A percentile compares a stretch with the other conserved stretches of the same genome.
phyloP scores from a whole-genome alignment of 2,888 invertebrate species.

The Oeneis ivallda region DNA sequence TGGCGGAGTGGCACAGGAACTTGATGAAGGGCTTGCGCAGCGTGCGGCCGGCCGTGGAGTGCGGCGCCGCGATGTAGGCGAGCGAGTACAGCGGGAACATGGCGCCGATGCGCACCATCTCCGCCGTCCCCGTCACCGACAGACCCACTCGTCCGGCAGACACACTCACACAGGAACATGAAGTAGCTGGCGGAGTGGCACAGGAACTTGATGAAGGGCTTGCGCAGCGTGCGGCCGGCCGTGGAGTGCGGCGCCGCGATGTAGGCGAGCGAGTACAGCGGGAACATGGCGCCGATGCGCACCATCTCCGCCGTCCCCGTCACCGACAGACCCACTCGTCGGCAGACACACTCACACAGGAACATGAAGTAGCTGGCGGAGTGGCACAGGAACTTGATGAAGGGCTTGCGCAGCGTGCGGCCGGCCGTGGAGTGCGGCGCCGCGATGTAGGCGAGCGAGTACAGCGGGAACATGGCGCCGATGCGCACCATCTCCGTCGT shows the following conservation, averaged over 20 bases:
- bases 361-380: conserved; percentile 99
- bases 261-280: conserved; percentile 95
- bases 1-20: conserved; percentile 99
- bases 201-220: conserved; percentile 99
- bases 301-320: conserved; percentile 95
- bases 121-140: too few species aligned
- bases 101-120: conserved; percentile 95
- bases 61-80: conserved; percentile 96
- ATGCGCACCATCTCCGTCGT: conserved; percentile 95
- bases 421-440: conserved; percentile 95
- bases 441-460: conserved; percentile 95
- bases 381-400: conserved; percentile 99
- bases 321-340: too few species aligned
- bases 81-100: conserved; percentile 96
- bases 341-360: conserved; percentile 96
- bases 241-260: conserved; percentile 95
- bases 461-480: conserved; percentile 95
- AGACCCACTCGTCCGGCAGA: too few species aligned
- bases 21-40: conserved; percentile 99
- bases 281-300: conserved; percentile 95
- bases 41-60: conserved; percentile 93
- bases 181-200: conserved; percentile 99
- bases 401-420: conserved; percentile 97
- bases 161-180: conserved; percentile 97
- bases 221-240: conserved; percentile 95